phyloP scores from a whole-genome alignment of 92 coral and sea anemone species.

The Scolanthus callimorphus region DNA sequence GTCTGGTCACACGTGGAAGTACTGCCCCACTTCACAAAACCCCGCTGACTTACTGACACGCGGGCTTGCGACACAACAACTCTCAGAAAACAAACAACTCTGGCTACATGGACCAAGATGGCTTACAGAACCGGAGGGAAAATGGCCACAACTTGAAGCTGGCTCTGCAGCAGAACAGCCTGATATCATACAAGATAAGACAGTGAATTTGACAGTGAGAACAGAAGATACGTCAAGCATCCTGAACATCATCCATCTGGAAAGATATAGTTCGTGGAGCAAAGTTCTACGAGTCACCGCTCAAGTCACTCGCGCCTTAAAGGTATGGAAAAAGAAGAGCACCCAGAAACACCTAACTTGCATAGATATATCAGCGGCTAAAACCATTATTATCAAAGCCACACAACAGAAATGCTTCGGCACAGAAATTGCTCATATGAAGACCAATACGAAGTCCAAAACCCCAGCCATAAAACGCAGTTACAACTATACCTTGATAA shows the following conservation, averaged over 20 bases:
- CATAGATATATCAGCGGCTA: too few relatives aligned
- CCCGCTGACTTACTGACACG: conserved; percentile 34
- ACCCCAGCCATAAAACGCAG: too few relatives aligned
- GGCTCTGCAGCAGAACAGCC: background rate
- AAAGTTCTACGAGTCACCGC: conserved; percentile 33
- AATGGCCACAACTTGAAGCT: conserved; percentile 18
- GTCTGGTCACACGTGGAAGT: conserved; percentile 17
- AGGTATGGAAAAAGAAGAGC: conserved; percentile 17
- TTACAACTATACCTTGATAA: background rate
- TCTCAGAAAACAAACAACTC: conserved; percentile 17
- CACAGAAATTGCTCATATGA: too few relatives aligned
- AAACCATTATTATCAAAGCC: too few relatives aligned
- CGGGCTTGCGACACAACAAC: conserved; percentile 10
- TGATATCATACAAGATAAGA: conserved; percentile 12
- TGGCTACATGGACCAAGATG: conserved; percentile 44
- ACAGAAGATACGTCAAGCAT: conserved; percentile 26
- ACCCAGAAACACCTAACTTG: too few relatives aligned
- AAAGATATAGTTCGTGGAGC: conserved; percentile 36
- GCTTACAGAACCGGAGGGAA: conserved; percentile 20
- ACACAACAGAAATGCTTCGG: too few relatives aligned
- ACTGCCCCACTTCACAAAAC: conserved; percentile 23
- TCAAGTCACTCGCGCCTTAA: conserved; percentile 12
- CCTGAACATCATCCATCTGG: conserved; percentile 29
- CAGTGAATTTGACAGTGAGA: background rate
- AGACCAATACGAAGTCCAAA: too few relatives aligned